These are phyloP conservation scores for Conchocele bisecta DNA, from an alignment of 2,888 invertebrate genomes.

Conservation along the genomic window DNA sequence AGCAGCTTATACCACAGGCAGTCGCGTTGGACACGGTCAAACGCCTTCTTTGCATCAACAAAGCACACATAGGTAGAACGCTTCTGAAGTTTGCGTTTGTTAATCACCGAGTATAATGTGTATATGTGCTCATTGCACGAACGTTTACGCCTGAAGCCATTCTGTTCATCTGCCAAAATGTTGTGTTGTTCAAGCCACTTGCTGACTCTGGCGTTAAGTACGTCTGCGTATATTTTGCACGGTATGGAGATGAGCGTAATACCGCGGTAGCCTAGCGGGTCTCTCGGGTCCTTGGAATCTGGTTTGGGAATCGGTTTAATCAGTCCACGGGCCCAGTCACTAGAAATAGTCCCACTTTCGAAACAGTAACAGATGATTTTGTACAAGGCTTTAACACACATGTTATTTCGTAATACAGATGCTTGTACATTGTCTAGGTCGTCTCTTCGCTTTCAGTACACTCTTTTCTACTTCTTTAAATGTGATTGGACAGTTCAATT, in stretches of 20 bases:
- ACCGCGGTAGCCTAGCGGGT: not conserved
- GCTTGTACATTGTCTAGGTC: not conserved
- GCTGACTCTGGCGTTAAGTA: not conserved
- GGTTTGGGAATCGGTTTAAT: not conserved
- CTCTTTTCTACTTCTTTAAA: not conserved
- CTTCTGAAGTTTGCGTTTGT: not conserved
- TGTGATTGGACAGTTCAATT: not conserved
- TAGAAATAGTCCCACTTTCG: not conserved
- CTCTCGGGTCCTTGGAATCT: not conserved
- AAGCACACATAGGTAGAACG: not conserved
- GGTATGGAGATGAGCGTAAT: not conserved
- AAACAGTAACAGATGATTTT: not conserved
- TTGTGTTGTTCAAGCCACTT: not conserved
- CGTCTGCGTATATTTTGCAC: not conserved
- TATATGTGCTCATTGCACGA: not conserved
- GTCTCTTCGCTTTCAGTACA: not conserved
- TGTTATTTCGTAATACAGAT: not conserved
- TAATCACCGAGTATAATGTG: not conserved
- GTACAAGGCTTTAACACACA: not conserved
- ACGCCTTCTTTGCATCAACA: constrained; percentile 1
- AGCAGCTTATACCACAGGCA: constrained; percentile 1
- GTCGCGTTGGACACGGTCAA: not conserved
- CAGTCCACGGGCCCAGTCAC: not conserved
- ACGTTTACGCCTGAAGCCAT: not conserved
- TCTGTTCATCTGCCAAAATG: not conserved